phyloP scores from a whole-genome alignment of 2,888 invertebrate species.

The Drosophila histrio region DNA sequence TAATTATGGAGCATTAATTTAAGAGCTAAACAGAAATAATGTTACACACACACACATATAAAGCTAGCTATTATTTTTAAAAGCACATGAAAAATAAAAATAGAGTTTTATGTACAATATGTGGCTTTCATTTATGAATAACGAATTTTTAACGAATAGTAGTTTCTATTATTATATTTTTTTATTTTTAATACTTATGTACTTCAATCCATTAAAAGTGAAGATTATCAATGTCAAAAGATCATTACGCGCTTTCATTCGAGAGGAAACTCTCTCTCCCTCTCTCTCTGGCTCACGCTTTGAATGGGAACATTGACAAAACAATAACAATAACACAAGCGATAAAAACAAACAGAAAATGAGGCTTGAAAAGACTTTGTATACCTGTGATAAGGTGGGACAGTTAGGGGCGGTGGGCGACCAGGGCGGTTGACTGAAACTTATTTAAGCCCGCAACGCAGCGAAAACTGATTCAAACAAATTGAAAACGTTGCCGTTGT shows the following conservation, averaged over 20 bases:
- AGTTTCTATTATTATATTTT: too few relatives aligned
- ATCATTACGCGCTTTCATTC: neutral
- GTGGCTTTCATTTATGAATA: too few relatives aligned
- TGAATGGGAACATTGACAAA: neutral
- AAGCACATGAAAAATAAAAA: too few relatives aligned
- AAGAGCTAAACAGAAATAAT: too few relatives aligned
- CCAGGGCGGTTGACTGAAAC: constrained; percentile 3
- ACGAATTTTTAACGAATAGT: too few relatives aligned
- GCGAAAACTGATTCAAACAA: constrained; percentile 44
- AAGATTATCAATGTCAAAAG: neutral
- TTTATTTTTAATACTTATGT: too few relatives aligned
- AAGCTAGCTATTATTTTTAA: too few relatives aligned
- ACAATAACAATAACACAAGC: neutral
- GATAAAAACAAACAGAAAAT: constrained; percentile 15
- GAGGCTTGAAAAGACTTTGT: constrained; percentile 17
- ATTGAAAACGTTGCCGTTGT: constrained; percentile 36
- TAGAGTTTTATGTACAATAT: too few relatives aligned
- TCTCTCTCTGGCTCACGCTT: neutral
- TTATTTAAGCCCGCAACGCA: constrained; percentile 50
- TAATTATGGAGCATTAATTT: too few relatives aligned
- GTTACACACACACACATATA: too few relatives aligned
- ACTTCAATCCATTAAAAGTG: neutral
- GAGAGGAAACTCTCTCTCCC: neutral
- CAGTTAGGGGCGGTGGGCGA: neutral
- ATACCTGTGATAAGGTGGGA: neutral